A percentile compares a stretch with the other conserved stretches of the same genome.
Evolutionary conservation across 2,797 vertebrate species (phyloP).

Genomic region (Denticeps clupeoides): DNA sequence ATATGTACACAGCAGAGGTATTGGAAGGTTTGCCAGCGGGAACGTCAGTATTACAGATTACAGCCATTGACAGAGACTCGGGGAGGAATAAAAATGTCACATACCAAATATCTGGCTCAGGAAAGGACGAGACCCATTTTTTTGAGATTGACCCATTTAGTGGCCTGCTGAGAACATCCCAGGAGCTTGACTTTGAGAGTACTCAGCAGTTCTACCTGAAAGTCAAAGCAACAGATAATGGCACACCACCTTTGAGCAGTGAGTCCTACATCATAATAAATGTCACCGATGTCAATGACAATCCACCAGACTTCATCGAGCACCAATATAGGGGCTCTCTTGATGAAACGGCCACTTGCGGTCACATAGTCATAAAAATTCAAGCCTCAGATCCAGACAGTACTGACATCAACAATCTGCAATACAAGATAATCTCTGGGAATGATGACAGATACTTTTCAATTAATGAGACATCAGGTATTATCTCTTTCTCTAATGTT

Average conservation of each 20-base stretch:
- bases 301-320: conserved; percentile 78
- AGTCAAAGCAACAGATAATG: conserved; percentile 73
- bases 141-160: conserved; percentile 72
- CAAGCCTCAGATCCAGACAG: conserved; percentile 86
- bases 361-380: conserved; percentile 86
- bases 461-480: conserved; percentile 84
- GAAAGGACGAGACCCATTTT: conserved; percentile 61
- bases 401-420: conserved; percentile 66
- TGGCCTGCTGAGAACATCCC: conserved; percentile 71
- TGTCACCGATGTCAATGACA: conserved; percentile 86
- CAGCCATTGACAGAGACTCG: conserved; percentile 76
- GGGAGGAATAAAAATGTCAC: conserved; percentile 73
- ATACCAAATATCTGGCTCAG: conserved; percentile 65
- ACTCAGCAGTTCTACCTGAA: conserved; percentile 69
- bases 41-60: conserved; percentile 70
- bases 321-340: conserved; percentile 76
- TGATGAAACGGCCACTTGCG: conserved; percentile 85
- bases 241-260: conserved; percentile 63
- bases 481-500: conserved; percentile 85
- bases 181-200: conserved; percentile 76
- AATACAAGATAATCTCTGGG: conserved; percentile 87
- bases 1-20: conserved; percentile 54
- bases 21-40: conserved; percentile 69
- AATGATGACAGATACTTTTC: conserved; percentile 85
- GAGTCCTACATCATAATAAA: conserved; percentile 70